Evolutionary conservation across 2,888 invertebrate species (phyloP).

Genomic region (Chironomus tentans): DNA sequence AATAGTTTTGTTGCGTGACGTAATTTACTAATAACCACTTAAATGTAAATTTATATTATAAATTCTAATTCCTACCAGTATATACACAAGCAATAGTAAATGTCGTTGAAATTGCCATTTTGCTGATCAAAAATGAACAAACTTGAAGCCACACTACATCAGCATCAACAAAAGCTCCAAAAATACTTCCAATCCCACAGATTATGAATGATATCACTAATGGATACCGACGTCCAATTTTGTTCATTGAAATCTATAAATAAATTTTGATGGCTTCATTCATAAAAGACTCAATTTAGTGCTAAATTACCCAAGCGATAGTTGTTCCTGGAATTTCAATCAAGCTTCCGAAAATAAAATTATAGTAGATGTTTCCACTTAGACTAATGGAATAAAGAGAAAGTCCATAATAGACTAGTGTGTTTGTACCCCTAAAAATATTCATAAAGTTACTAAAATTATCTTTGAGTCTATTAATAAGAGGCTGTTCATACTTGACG

Average conservation of each 20-base stretch:
- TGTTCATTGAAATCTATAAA: slow-evolving; percentile 44
- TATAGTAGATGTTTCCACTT: slow-evolving; percentile 58
- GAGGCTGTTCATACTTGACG: too few relatives aligned
- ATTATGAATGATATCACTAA: slow-evolving; percentile 45
- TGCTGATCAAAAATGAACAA: slow-evolving; percentile 51
- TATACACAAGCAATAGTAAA: slow-evolving; percentile 56
- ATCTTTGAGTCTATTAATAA: too few relatives aligned
- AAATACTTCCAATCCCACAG: slow-evolving; percentile 47
- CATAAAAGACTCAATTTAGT: neutral
- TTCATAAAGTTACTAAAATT: too few relatives aligned
- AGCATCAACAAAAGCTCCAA: slow-evolving; percentile 46
- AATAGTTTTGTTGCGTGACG: too few relatives aligned
- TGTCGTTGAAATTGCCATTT: slow-evolving; percentile 53
- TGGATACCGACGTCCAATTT: slow-evolving; percentile 46
- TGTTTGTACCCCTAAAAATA: slow-evolving; percentile 49
- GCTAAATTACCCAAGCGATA: slow-evolving; percentile 33
- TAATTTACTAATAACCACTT: too few relatives aligned
- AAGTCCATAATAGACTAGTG: slow-evolving; percentile 60
- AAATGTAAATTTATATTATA: too few relatives aligned
- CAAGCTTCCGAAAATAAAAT: slow-evolving; percentile 54
- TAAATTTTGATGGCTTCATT: neutral
- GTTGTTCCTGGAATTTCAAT: slow-evolving; percentile 53
- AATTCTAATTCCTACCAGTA: neutral
- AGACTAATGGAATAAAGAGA: slow-evolving; percentile 56
- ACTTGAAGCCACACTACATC: slow-evolving; percentile 48